Percentiles rank a stretch among this genome's conserved stretches.
These are phyloP conservation scores for Tromatobia lineatoria DNA, from an alignment of 2,888 invertebrate genomes.

Conservation along the genomic window DNA sequence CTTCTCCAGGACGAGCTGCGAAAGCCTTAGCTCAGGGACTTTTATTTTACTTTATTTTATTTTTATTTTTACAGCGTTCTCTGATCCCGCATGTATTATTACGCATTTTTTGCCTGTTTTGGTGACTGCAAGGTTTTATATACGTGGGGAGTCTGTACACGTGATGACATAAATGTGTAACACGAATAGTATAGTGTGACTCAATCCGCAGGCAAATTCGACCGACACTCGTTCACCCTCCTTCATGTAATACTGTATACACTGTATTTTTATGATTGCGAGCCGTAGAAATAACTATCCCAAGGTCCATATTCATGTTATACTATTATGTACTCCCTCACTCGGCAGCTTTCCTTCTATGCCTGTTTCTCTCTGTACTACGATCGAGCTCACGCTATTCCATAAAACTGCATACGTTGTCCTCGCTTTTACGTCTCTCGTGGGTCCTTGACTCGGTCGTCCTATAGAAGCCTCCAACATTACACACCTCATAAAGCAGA, in stretches of 20 bases:
- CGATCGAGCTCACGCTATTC: constrained; percentile 60
- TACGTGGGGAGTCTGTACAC: neutral
- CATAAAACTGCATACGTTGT: constrained; percentile 79
- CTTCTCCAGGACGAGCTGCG: neutral
- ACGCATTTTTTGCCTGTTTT: constrained; percentile 13
- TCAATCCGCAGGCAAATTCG: constrained; percentile 62
- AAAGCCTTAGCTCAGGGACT: neutral
- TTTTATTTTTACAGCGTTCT: constrained; percentile 44
- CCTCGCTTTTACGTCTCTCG: constrained; percentile 83
- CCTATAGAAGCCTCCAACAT: constrained; percentile 74
- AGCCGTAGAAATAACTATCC: constrained; percentile 56
- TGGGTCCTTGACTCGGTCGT: constrained; percentile 79
- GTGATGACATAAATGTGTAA: constrained; percentile 38
- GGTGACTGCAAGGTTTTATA: constrained; percentile 1
- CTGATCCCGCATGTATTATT: constrained; percentile 52
- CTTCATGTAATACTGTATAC: constrained; percentile 61
- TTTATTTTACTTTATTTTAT: constrained; percentile 37
- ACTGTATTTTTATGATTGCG: constrained; percentile 80
- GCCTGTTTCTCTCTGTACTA: constrained; percentile 28
- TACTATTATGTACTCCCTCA: constrained; percentile 28
- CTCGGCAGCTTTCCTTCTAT: constrained; percentile 25
- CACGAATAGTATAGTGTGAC: constrained; percentile 3
- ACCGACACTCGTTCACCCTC: constrained; percentile 51
- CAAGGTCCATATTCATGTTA: constrained; percentile 6
- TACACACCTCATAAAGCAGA: constrained; percentile 84